These are phyloP conservation scores for Momotus momota DNA, from an alignment of 2,797 vertebrate species.

Conservation along the genomic window DNA sequence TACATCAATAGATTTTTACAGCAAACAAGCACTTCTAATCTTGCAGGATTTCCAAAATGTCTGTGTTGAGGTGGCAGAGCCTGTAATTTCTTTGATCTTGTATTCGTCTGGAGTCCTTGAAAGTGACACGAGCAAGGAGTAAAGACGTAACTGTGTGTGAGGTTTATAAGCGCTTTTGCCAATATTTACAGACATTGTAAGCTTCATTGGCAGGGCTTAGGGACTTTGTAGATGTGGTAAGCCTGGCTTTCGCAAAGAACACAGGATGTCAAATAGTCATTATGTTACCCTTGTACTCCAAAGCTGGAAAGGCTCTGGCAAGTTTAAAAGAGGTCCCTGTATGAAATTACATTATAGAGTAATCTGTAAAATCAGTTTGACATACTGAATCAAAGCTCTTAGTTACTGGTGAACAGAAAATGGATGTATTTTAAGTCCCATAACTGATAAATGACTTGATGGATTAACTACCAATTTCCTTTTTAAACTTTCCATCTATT, in stretches of 20 bases:
- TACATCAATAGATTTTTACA: constrained; percentile 19
- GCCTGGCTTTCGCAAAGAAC: constrained; percentile 22
- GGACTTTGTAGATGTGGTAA: constrained; percentile 40
- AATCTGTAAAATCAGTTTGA: constrained; percentile 47
- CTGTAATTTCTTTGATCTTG: constrained; percentile 37
- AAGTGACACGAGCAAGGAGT: constrained; percentile 4
- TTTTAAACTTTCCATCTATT: constrained; percentile 6
- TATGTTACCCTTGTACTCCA: constrained; percentile 2
- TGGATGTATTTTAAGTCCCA: not conserved
- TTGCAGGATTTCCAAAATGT: constrained; percentile 16
- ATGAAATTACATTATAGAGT: not conserved
- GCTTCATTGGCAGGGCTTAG: constrained; percentile 20
- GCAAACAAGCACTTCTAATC: constrained; percentile 11
- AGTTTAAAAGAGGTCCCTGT: constrained; percentile 13
- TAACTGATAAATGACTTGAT: constrained; percentile 20
- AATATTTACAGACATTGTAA: constrained; percentile 56
- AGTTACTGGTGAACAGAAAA: constrained; percentile 29
- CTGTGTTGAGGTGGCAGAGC: not conserved
- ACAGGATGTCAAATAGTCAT: constrained; percentile 33
- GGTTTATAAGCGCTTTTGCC: constrained; percentile 34
- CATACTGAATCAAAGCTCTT: constrained; percentile 22
- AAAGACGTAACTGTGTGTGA: not conserved
- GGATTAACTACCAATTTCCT: constrained; percentile 23
- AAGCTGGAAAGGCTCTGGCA: not conserved
- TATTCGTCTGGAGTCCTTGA: constrained; percentile 40